Base-by-base conservation (phyloP, 2,113 vertebrate genomes). In the Sinocyclocheilus grahami region DNA sequence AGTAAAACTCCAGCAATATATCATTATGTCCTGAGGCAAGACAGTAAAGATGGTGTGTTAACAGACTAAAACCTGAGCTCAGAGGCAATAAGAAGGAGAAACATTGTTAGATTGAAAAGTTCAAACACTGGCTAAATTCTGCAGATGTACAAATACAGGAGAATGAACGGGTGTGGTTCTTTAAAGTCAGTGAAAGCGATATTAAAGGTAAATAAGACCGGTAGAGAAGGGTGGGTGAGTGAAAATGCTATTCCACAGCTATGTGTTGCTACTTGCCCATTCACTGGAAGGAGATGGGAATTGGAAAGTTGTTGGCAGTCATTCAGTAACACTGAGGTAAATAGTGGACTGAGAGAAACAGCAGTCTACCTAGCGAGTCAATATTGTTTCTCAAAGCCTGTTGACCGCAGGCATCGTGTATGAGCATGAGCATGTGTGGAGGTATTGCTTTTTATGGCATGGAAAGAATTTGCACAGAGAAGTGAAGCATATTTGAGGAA, bases 251-350 rank as follows among this genome's bases (percentile, higher is more conserved):
- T 69, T 80, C 82, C 67, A 72, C 74, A 80, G 87, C 60, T 85
- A 92, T 90, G 86, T 93, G 95, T 91, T 88, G 69, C 85, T 90
- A 91, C 94, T 92, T 93, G 94, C 87, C 92, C 80, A 79, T 33
- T 42, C 78, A 77, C 74, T 37, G 53, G n/a, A 48, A 78, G 67
- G 86, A 88, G 85, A 65, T 78, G 88, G 90, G 88, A 87, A 91
- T 78, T 91, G 90, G 87, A 92, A 58, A 83, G 20, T 83, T 72
- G 88, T 87, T 90, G 89, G 87, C 46, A 55, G 88, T 91, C 92
- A 87, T 82, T 92, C 92, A 91, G 65, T 89, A 89, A 88, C n/a
- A 1, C 48, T 53, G 65, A 72, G 65, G 48, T 83, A 83, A 78
- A 58, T 13, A 62, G 37, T 22, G 20, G 86, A 78, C 67, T 8